A percentile compares a stretch with the other conserved stretches of the same genome.
Conservation (phyloP, 2,797 vertebrate genomes). For the Acanthis flammea region DNA sequence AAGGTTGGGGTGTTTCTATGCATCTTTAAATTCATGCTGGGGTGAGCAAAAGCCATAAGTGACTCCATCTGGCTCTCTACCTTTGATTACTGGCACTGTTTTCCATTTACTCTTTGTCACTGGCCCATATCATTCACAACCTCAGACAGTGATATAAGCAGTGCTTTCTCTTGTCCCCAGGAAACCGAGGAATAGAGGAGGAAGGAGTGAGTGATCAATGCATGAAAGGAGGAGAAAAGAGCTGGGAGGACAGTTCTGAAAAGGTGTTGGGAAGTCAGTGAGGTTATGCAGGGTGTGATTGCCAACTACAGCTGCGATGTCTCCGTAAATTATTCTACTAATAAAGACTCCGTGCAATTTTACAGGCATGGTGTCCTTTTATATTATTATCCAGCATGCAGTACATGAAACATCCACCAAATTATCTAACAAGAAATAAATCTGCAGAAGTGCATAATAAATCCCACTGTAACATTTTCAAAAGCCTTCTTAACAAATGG, state of each 20-base stretch:
- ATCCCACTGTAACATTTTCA: slow-evolving; percentile 8
- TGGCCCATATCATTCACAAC: background rate
- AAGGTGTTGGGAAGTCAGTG: background rate
- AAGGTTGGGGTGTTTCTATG: background rate
- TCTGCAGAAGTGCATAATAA: slow-evolving; percentile 26
- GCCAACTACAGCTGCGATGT: background rate
- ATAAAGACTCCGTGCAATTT: background rate
- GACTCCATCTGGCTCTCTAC: background rate
- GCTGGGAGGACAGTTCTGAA: background rate
- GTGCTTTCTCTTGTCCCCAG: background rate
- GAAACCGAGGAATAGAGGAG: background rate
- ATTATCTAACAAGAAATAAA: slow-evolving; percentile 50
- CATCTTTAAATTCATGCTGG: background rate
- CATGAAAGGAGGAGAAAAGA: background rate
- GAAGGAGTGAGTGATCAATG: background rate
- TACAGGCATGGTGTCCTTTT: slow-evolving; percentile 2
- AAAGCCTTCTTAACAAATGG: background rate
- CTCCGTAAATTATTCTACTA: slow-evolving; percentile 9
- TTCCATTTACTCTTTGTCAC: background rate
- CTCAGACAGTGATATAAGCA: background rate
- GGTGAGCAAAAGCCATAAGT: background rate
- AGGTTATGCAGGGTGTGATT: background rate
- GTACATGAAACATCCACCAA: slow-evolving; percentile 6
- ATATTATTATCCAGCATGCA: slow-evolving; percentile 7
- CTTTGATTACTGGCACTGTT: background rate